phyloP scores from a whole-genome alignment of 2,113 vertebrate genomes.

The Marmota monax region DNA sequence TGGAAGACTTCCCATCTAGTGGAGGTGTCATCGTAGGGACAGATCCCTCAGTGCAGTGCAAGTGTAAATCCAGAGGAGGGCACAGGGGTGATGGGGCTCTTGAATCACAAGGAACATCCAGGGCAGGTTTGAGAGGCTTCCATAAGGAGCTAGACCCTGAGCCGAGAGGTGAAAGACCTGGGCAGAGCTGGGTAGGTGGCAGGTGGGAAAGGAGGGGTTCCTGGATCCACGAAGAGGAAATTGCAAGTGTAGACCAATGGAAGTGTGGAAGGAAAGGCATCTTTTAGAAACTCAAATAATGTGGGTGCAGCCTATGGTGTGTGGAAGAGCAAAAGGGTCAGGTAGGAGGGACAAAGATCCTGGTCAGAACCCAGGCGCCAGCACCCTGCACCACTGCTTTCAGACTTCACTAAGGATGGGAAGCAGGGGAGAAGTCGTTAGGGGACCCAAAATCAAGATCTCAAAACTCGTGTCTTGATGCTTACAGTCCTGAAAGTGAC shows the following conservation, averaged over 20 bases:
- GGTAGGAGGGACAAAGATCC: neutral
- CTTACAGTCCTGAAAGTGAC: neutral
- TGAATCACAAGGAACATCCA: neutral
- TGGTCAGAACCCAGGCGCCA: neutral
- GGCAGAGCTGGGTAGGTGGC: neutral
- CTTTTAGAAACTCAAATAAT: neutral
- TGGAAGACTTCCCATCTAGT: neutral
- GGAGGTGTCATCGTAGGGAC: rapidly evolving
- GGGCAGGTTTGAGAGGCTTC: neutral
- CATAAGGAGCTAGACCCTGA: neutral
- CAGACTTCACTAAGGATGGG: neutral
- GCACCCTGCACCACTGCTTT: rapidly evolving
- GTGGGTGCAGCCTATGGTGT: neutral
- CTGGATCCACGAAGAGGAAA: neutral
- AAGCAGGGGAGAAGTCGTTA: neutral
- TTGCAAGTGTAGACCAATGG: neutral
- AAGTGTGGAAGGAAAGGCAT: neutral
- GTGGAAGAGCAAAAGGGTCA: neutral
- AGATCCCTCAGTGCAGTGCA: neutral
- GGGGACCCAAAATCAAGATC: neutral
- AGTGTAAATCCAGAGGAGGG: neutral
- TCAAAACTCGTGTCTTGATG: neutral
- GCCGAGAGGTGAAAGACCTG: neutral
- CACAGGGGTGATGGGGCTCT: neutral
- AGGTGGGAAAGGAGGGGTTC: neutral